Evolutionary conservation across 2,797 vertebrate genomes (phyloP).

Genomic region (Lophius americanus): DNA sequence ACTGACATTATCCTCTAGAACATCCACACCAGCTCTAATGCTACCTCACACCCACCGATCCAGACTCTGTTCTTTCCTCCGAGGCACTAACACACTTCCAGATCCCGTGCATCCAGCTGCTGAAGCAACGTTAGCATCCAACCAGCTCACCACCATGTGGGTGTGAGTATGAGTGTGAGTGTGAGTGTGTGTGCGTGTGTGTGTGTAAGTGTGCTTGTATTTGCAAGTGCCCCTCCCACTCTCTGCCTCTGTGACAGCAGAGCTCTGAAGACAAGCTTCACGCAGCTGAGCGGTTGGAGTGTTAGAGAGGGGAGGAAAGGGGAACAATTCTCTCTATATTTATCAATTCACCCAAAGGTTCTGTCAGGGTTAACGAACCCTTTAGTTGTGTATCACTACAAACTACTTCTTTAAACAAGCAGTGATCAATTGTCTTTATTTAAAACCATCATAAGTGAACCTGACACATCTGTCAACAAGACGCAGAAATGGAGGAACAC

Average conservation of each 20-base stretch:
- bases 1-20: slow-evolving; percentile 58
- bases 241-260: slow-evolving; percentile 47
- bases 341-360: slow-evolving; percentile 6
- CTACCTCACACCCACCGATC: slow-evolving; percentile 9
- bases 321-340: background rate
- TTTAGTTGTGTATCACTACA: background rate
- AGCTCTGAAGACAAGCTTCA: slow-evolving; percentile 58
- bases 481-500: slow-evolving; percentile 27
- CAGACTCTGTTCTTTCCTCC: slow-evolving; percentile 16
- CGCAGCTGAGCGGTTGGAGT: slow-evolving; percentile 35
- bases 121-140: slow-evolving; percentile 58
- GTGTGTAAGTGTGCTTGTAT: slow-evolving; percentile 34
- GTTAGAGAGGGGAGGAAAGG: background rate
- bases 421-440: slow-evolving; percentile 29
- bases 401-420: background rate
- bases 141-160: slow-evolving; percentile 52
- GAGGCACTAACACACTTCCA: slow-evolving; percentile 32
- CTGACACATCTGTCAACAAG: slow-evolving; percentile 51
- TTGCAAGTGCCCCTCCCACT: slow-evolving; percentile 72
- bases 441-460: slow-evolving; percentile 19
- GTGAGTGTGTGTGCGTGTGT: slow-evolving; percentile 28
- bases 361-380: background rate
- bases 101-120: slow-evolving; percentile 56
- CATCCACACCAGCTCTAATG: slow-evolving; percentile 5
- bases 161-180: slow-evolving; percentile 29